Percentiles rank a stretch among this genome's conserved stretches.
Conservation (phyloP, 1,140 invertebrate species). For the Polyergus mexicanus region DNA sequence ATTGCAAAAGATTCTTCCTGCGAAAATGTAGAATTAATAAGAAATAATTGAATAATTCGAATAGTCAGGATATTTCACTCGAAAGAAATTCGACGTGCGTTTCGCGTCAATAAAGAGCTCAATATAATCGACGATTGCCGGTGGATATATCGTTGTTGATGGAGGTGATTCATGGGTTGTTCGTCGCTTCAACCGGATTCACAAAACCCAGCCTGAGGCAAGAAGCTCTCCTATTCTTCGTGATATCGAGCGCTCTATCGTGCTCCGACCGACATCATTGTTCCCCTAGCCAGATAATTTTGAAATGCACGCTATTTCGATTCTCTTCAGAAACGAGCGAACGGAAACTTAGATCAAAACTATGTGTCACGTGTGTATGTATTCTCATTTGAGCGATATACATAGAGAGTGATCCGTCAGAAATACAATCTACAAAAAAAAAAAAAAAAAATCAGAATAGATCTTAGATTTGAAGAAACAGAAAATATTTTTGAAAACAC, state of each 20-base stretch:
- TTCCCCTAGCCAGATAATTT: conserved; percentile 45
- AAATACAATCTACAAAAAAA: background rate
- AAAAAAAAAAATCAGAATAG: too few relatives aligned
- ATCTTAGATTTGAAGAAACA: background rate
- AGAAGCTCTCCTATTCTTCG: conserved; percentile 29
- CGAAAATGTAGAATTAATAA: background rate
- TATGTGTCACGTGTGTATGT: conserved; percentile 13
- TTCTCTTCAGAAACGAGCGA: background rate
- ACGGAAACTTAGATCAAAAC: conserved; percentile 35
- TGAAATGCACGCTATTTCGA: conserved; percentile 37
- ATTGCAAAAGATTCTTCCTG: background rate
- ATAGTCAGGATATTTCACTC: background rate
- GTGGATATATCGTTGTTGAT: conserved; percentile 35
- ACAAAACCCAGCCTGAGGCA: conserved; percentile 19
- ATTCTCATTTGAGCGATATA: conserved; percentile 23
- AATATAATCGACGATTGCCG: conserved; percentile 28
- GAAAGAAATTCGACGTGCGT: conserved; percentile 14
- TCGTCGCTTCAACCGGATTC: conserved; percentile 12
- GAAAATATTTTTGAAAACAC: background rate
- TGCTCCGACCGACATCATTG: conserved; percentile 35
- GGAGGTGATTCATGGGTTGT: conserved; percentile 38
- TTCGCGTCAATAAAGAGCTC: conserved; percentile 28
- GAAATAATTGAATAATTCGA: conserved; percentile 9
- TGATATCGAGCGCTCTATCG: conserved; percentile 36
- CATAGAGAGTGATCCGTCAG: background rate